Conservation (phyloP, 2,888 invertebrate species). For the Drosophila dives region DNA sequence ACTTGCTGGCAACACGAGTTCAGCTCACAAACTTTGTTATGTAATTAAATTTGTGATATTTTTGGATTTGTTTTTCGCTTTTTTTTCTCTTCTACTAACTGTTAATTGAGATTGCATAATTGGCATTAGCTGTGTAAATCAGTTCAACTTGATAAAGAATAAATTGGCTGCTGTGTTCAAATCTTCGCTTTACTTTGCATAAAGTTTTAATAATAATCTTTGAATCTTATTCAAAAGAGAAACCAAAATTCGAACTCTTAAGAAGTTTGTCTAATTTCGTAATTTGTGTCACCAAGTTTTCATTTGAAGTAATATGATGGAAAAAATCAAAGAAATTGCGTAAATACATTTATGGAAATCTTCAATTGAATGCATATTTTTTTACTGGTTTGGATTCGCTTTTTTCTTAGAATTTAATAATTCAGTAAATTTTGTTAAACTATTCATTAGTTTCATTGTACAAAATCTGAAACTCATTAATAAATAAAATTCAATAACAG, state of each 20-base stretch:
- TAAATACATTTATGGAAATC: not conserved
- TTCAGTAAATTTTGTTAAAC: not conserved
- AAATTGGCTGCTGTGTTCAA: not conserved
- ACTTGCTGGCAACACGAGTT: slow-evolving; percentile 25
- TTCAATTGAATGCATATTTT: not conserved
- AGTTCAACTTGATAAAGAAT: not conserved
- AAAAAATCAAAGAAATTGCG: not conserved
- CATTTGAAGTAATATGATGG: not conserved
- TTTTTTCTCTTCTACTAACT: slow-evolving; percentile 15
- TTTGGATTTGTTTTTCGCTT: slow-evolving; percentile 1
- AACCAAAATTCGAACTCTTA: not conserved
- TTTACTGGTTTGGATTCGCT: not conserved
- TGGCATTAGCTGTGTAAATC: slow-evolving; percentile 43
- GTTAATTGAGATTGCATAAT: slow-evolving; percentile 45
- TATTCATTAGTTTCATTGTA: not conserved
- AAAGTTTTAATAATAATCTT: not conserved
- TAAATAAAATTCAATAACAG: not conserved
- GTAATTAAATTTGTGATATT: slow-evolving; percentile 69
- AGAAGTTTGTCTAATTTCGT: not conserved
- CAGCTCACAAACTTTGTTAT: slow-evolving; percentile 44
- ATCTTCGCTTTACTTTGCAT: not conserved
- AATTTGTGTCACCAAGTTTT: not conserved
- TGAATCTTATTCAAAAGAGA: not conserved
- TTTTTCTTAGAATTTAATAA: not conserved
- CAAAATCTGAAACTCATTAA: not conserved